Base-by-base conservation (phyloP, 2,113 vertebrate species). In the Spermophilus dauricus region DNA sequence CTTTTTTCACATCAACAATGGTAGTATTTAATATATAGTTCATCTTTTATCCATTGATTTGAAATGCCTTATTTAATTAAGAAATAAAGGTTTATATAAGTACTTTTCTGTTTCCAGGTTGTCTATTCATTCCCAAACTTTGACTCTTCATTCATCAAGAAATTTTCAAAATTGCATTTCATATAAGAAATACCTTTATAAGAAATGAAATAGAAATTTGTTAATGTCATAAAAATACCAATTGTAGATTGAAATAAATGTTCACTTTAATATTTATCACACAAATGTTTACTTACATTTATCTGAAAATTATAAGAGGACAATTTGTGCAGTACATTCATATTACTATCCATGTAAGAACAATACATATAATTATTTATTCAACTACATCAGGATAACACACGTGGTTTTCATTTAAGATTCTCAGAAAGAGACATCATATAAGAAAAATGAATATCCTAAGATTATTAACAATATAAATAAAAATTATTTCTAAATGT, bases 211-310 rank as follows among this genome's bases (percentile, higher is more conserved):
- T 30, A 24, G 63, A 86, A 96, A 92, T 73, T 51, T 75, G 30
- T 83, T 89, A 91, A 84, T 84, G 77, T 73, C 96, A 87, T 51
- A 96, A 73, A 95, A 96, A 92, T n/a, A 96, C 37, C 70, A 93
- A 86, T 65, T 65, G 37, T 0, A 95, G 34, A 87, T 4, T 96
- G 93, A 98, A 98, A 96, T 94, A 86, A 93, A 97, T 69, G 75
- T 65, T n/a, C 76, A 97, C 86, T 97, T 98, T 97, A 98, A 97
- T 98, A 96, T 83, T 96, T 89, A 95, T 90, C 73, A 96, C 94
- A 96, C 78, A 80, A 81, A 63, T 85, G 53, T 56, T 97, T 93
- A 96, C 80, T 96, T 92, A 98, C 73, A 97, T 42, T 70, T 98
- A 97, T 94, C 69, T 88, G 92, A 95, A 97, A 97, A 96, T 88